Evolutionary conservation across 2,888 invertebrate species (phyloP), one percentile per base, ranked within the genome.

Genomic region (Cremastobaeus sp.): DNA sequence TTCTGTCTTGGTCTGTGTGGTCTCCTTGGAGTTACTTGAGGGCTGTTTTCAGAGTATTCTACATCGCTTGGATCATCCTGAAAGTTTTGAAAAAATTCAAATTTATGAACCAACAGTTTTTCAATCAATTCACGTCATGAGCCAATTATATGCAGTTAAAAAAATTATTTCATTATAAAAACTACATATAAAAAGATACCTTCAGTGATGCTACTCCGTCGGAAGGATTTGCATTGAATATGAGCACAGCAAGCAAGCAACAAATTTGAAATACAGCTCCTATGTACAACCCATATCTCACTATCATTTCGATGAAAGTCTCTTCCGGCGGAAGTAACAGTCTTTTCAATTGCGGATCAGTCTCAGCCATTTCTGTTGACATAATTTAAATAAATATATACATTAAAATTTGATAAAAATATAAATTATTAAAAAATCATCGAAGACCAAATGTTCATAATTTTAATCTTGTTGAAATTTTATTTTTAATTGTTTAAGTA

Each of bases 201-300:
- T 87, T 87, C 0, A 87, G 76, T 18, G 86, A 82, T 25, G 86
- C 79, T 11, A 85, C 82, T 5, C 86, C 84, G 62, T 87, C 87
- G 2, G 83, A 82, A 8, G 85, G 85, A 55, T 84, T 85, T 28
- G 83, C 80, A 64, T 86, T 85, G 76, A 85, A 90, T 68, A 95
- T 91, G 45, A 96, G 92, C 77, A 96, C 95, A 14, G 96, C 94
- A 48, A 94, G 90, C 74, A 97, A 90, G 83, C 96, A 96, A 15
- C 93, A 88, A 60, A 96, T 88, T 88, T 96, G 96, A 83, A 96
- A 96, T n/a, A 95, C 90, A 11, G 96, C 96, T 3, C 95, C 96
- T 30, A 96, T 89, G 83, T 95, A 95, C 3, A 96, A 89, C 9
- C 96, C 95, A 86, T 85, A 84, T 77, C 85, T 83, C 54, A 88